Base-by-base conservation (phyloP, 2,888 invertebrate genomes). In the Drosophila multiciliata region DNA sequence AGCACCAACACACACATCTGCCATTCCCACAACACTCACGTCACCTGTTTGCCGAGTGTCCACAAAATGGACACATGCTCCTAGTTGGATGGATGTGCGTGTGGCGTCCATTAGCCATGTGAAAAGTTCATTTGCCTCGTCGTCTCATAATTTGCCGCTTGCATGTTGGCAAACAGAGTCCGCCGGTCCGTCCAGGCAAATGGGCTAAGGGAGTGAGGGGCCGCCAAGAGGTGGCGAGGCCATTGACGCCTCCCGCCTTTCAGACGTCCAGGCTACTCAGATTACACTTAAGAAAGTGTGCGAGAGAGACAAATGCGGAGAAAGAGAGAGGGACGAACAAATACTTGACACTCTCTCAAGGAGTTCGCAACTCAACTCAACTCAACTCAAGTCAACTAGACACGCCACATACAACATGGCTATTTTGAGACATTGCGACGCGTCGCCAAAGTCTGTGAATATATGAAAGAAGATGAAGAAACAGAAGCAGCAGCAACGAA, bases 71-170 rank as follows among this genome's bases (percentile, higher is more conserved):
- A 54, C 66, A 58, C 32, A 52, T 50, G 20, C 40, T 42, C 55
- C 35, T 52, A 66, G 66, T 59, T 64, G 52, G 36, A 17, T 38
- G 23, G 53, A 63, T 61, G 66, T 73, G 79, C 68, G 68, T 80
- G 73, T 63, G 66, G 60, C 73, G 76, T 66, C 78, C 82, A 86
- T 87, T 88, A 83, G 87, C 87, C 83, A 85, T 86, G 83, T 87
- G 80, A 84, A 87, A 83, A 89, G 89, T 90, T 89, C 87, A 89
- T 90, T 89, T 90, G 89, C 89, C 89, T 70, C 82, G 84, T 70
- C 82, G 84, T 74, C 89, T 86, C 87, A 87, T 87, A 86, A 86
- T 89, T 86, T 86, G 80, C 80, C 80, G 84, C 80, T 90, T 82
- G 87, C 87, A 82, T 89, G 90, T 82, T 76, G 73, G 82, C 81